Base-by-base conservation (phyloP, 2,113 vertebrate species). In the Coryphaenoides rupestris region DNA sequence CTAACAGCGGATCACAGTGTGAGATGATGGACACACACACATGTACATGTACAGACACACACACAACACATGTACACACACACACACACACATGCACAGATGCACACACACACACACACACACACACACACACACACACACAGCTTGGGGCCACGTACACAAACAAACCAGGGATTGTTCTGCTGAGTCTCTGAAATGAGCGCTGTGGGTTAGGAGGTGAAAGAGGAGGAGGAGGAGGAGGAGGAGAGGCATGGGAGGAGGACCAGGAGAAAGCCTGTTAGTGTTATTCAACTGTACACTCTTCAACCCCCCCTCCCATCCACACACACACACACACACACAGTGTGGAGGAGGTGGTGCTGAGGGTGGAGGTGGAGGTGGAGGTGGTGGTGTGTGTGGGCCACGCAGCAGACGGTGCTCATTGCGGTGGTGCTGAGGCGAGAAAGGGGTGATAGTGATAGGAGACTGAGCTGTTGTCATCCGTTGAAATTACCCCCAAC, bases 131-230 rank as follows among this genome's bases (percentile, higher is more conserved):
- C 14, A 57, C 10, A 24, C 3, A 65, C 33, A 60, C 58, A 40
- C 26, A 19, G 6, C 57, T 40, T 40, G 56, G 56, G 68, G 62
- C 67, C 68, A 55, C 16, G 71, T 58, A 66, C 60, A n/a, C 58
- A 81, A 75, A 68, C 62, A 68, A 69, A 62, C 63, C 69, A 52
- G 53, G 49, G 61, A 64, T 1, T n/a, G 40, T 46, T 70, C 61
- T 76, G 76, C 70, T 73, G 77, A 81, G 60, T 75, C 22, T 50
- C 66, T 61, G 60, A 74, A 79, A 83, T 7, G 24, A 73, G 55
- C 59, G 47, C 33, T 58, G 45, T 55, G 65, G 24, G 45, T 55
- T 47, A 15, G 16, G 50, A 66, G 28, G 54, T 54, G 46, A 60
- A 33, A 62, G 61, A 21, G 60, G 19, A 14, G 54, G n/a, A 21